Conservation (phyloP, 2,888 invertebrate species). For the Corbicula japonica region DNA sequence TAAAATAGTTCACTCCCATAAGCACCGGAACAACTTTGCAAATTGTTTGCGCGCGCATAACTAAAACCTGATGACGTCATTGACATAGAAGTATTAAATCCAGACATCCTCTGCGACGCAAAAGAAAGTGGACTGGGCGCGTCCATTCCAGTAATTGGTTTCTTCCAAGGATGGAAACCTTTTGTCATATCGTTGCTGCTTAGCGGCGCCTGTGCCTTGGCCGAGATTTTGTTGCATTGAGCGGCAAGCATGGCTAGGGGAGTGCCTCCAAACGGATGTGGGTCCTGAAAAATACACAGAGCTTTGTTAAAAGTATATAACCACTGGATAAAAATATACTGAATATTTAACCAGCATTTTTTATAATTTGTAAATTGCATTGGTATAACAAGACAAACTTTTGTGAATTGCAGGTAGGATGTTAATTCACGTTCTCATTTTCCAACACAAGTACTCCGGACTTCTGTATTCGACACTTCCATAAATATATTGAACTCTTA, state of each 20-base stretch:
- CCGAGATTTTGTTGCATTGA: slow-evolving; percentile 98
- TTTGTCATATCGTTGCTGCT: slow-evolving; percentile 97
- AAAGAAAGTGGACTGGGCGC: slow-evolving; percentile 75
- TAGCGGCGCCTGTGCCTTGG: slow-evolving; percentile 96
- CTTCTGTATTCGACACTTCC: too few relatives aligned
- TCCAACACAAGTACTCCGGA: too few relatives aligned
- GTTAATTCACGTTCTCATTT: too few relatives aligned
- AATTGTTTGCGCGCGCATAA: slow-evolving; percentile 69
- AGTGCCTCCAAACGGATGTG: slow-evolving; percentile 88
- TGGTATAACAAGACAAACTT: too few relatives aligned
- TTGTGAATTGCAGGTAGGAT: too few relatives aligned
- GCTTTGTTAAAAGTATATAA: slow-evolving; percentile 1
- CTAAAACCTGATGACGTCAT: slow-evolving; percentile 71
- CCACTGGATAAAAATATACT: not conserved
- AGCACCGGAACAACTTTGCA: slow-evolving; percentile 65
- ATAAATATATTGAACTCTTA: too few relatives aligned
- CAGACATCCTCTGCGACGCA: slow-evolving; percentile 71
- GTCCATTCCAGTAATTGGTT: slow-evolving; percentile 69
- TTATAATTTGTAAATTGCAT: too few relatives aligned
- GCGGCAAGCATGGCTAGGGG: slow-evolving; percentile 99
- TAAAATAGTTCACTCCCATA: slow-evolving; percentile 91
- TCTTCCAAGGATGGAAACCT: slow-evolving; percentile 83
- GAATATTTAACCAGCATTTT: too few relatives aligned
- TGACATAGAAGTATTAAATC: slow-evolving; percentile 71
- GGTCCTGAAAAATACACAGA: slow-evolving; percentile 74